phyloP scores from a whole-genome alignment of 2,888 invertebrate species.

The Ectemnius lituratus region DNA sequence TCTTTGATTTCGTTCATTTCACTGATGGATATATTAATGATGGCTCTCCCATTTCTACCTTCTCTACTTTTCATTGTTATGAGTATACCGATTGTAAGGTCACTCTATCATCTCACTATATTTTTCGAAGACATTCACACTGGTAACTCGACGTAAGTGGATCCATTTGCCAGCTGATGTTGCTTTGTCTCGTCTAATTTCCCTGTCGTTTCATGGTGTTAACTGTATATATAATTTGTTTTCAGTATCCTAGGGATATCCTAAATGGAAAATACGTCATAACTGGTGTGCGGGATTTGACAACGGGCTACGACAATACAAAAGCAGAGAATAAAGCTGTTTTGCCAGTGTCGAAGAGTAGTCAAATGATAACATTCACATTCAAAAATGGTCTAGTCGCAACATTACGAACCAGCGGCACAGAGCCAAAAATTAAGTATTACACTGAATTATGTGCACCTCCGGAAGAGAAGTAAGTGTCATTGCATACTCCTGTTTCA shows the following conservation, averaged over 20 bases:
- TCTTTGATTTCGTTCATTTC: not conserved
- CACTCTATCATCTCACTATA: constrained; percentile 70
- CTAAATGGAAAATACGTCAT: constrained; percentile 83
- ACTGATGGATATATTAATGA: constrained; percentile 62
- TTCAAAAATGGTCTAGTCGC: constrained; percentile 92
- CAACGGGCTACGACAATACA: constrained; percentile 90
- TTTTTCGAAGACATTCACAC: constrained; percentile 64
- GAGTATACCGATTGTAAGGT: constrained; percentile 69
- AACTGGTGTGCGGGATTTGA: constrained; percentile 89
- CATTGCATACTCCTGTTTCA: not conserved
- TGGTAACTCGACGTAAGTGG: constrained; percentile 36
- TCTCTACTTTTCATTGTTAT: constrained; percentile 69
- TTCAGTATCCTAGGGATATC: constrained; percentile 86
- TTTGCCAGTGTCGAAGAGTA: constrained; percentile 83
- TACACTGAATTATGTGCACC: constrained; percentile 93
- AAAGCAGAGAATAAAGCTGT: constrained; percentile 85
- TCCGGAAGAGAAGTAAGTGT: constrained; percentile 82
- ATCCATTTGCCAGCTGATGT: not conserved
- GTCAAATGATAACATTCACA: constrained; percentile 96
- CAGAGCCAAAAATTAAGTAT: constrained; percentile 99
- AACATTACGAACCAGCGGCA: constrained; percentile 97
- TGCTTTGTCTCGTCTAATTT: not conserved
- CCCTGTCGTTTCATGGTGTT: not conserved
- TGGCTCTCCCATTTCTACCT: constrained; percentile 70
- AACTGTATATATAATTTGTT: constrained; percentile 2